Base-by-base conservation (phyloP, 2,888 invertebrate genomes). In the Euplagia quadripunctaria region DNA sequence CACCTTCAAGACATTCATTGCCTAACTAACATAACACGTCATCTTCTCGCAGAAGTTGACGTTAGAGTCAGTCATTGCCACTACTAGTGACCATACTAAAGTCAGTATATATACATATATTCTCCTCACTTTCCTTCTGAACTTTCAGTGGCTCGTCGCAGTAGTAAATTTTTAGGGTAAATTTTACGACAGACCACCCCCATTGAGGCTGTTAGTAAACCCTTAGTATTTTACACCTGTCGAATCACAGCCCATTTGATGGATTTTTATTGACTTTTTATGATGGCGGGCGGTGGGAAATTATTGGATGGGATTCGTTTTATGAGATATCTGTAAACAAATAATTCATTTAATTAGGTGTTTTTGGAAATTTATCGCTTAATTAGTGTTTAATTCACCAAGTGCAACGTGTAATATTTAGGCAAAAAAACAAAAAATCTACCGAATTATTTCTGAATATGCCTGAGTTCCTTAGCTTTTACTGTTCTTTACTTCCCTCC, bases 201-300 rank as follows among this genome's bases (percentile, higher is more conserved):
- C 70, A 78, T 79, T 76, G 76, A 49, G 65, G 72, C 67, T 68
- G 73, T 79, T 75, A 72, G 73, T 71, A 71, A 70, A 63, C 52
- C 72, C 58, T 75, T 52, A 70, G 64, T 68, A 70, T 74, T 79
- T 78, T 78, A 75, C 71, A 73, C 66, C 68, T 71, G 78, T 73
- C 74, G 71, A 79, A 77, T 72, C 77, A 74, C 75, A 43, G 74
- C 66, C 3, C n/a, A 14, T 70, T 71, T 68, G 71, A 74, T 66
- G 65, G 75, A 76, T 79, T 79, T 79, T 79, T 79, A 79, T 78
- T 64, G 79, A 49, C 16, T 68, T 78, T 79, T 79, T 78, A 79
- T 72, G 71, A 71, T 69, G 64, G 58, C 64, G 49, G 64, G 58
- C 64, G 49, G 70, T 51, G 69, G 71, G 42, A 61, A 66, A 31